These are phyloP conservation scores for Polypedilum pembai DNA, from an alignment of 1,140 invertebrate genomes.

Conservation along the genomic window DNA sequence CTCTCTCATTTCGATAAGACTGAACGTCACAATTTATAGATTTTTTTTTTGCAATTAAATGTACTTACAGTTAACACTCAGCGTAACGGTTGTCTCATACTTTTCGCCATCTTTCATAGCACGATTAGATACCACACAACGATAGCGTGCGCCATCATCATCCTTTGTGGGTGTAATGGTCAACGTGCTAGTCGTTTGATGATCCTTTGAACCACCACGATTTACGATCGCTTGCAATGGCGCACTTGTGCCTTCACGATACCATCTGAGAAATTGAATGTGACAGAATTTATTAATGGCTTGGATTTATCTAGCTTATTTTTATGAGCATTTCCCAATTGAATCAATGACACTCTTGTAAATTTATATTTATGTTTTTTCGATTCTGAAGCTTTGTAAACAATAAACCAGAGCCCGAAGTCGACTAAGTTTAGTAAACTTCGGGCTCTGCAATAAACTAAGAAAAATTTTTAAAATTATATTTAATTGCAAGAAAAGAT, in stretches of 20 bases:
- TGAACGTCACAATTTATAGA: not conserved
- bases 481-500: too few species aligned
- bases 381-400: too few species aligned
- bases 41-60: not conserved
- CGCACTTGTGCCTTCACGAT: slow-evolving; percentile 54
- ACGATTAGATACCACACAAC: slow-evolving; percentile 79
- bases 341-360: too few species aligned
- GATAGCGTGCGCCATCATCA: slow-evolving; percentile 72
- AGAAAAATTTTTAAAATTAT: too few species aligned
- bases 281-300: slow-evolving; percentile 26
- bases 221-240: slow-evolving; percentile 59
- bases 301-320: slow-evolving; percentile 1
- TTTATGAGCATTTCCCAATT: too few species aligned
- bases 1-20: too few species aligned
- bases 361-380: too few species aligned
- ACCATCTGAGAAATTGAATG: slow-evolving; percentile 50
- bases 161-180: slow-evolving; percentile 65
- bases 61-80: slow-evolving; percentile 87
- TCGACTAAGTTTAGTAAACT: too few species aligned
- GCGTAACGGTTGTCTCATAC: slow-evolving; percentile 64
- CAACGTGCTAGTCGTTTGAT: slow-evolving; percentile 65
- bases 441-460: too few species aligned
- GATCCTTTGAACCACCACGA: slow-evolving; percentile 57
- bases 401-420: too few species aligned
- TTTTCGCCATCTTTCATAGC: slow-evolving; percentile 73